These are phyloP conservation scores for Pungitius pungitius DNA, from an alignment of 2,113 vertebrate species.

Conservation along the genomic window DNA sequence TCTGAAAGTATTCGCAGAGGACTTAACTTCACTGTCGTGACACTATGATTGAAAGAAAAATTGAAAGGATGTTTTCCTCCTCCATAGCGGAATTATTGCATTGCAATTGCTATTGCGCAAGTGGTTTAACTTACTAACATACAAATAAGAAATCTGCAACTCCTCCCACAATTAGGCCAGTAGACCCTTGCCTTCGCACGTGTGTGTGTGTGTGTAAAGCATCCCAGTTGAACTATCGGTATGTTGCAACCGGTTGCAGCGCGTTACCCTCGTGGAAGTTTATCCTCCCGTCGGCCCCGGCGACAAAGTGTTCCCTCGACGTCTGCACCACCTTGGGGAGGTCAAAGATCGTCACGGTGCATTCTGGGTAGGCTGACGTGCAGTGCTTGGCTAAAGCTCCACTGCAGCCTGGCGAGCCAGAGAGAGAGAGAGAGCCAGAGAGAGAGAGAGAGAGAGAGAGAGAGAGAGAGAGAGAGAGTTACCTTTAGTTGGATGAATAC, in stretches of 20 bases:
- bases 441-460: conserved; percentile 14
- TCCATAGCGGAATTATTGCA: neutral
- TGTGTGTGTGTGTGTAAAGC: conserved; percentile 1
- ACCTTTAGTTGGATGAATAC: conserved; percentile 49
- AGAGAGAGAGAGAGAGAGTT: conserved; percentile 28
- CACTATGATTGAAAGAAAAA: neutral
- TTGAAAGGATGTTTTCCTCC: neutral
- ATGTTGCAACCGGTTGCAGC: neutral
- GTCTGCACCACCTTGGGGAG: conserved; percentile 81
- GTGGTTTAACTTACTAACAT: neutral
- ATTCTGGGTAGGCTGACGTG: conserved; percentile 82
- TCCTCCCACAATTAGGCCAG: neutral
- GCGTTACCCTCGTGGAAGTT: conserved; percentile 82
- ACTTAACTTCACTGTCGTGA: neutral
- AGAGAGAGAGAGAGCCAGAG: too few species aligned
- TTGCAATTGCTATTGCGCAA: neutral
- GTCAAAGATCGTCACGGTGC: conserved; percentile 86
- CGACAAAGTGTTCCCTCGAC: conserved; percentile 80
- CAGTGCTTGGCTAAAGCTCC: conserved; percentile 87
- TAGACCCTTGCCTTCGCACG: neutral
- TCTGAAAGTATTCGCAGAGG: neutral
- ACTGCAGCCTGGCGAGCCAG: conserved; percentile 88
- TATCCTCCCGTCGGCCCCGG: conserved; percentile 68
- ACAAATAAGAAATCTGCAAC: neutral
- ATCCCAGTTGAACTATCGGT: neutral